Conservation (phyloP, 2,113 vertebrate species). For the Aegotheles bennettii region DNA sequence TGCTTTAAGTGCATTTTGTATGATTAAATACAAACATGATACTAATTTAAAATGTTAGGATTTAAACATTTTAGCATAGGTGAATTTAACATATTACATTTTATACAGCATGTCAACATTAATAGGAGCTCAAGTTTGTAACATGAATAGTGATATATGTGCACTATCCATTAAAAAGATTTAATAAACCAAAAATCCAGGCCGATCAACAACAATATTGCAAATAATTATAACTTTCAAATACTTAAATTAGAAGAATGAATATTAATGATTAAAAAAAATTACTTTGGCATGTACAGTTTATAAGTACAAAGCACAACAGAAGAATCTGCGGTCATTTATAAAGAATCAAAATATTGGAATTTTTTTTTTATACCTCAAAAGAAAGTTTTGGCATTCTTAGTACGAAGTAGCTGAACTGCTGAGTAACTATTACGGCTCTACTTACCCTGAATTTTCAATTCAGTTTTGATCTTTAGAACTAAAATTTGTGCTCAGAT, state of each 20-base stretch:
- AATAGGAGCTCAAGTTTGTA: conserved; percentile 15
- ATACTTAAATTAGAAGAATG: not conserved
- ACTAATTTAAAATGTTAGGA: conserved; percentile 15
- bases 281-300: not conserved
- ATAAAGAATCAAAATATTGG: not conserved
- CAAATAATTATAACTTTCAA: conserved; percentile 34
- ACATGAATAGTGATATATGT: conserved; percentile 19
- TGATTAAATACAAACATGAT: not conserved
- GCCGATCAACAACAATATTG: conserved; percentile 34
- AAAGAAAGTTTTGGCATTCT: not conserved
- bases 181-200: conserved; percentile 52
- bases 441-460: not conserved
- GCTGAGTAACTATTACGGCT: not conserved
- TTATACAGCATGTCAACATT: not conserved
- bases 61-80: not conserved
- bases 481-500: not conserved
- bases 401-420: not conserved
- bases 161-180: conserved; percentile 12
- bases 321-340: not conserved
- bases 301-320: not conserved
- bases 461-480: not conserved
- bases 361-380: not conserved
- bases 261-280: conserved; percentile 35
- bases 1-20: not conserved
- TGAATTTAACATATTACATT: conserved; percentile 3